These are phyloP conservation scores for Crocidura indochinensis DNA, from an alignment of 2,797 vertebrate genomes.

Conservation along the genomic window DNA sequence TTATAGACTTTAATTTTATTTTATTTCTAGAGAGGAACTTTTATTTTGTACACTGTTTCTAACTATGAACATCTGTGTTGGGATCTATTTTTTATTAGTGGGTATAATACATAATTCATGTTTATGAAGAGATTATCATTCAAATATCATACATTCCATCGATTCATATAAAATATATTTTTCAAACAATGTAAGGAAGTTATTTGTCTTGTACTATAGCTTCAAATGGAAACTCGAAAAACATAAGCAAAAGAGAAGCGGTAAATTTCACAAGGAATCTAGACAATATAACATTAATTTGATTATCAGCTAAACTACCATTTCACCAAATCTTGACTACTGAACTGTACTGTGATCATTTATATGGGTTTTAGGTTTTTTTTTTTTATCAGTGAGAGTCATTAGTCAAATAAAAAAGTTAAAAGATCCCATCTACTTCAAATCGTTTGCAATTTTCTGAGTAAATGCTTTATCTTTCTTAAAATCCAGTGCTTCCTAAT, in stretches of 20 bases:
- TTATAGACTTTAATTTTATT: not conserved
- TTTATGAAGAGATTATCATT: constrained; percentile 53
- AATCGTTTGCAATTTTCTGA: not conserved
- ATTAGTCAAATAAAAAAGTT: not conserved
- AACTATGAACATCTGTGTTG: constrained; percentile 24
- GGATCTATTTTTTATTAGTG: constrained; percentile 12
- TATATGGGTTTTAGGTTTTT: not conserved
- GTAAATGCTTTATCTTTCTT: not conserved
- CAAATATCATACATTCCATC: constrained; percentile 64
- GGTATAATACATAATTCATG: not conserved
- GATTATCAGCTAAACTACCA: not conserved
- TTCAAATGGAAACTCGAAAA: constrained; percentile 39
- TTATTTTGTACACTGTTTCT: not conserved
- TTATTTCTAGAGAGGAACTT: not conserved
- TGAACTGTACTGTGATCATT: not conserved
- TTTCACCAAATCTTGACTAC: not conserved
- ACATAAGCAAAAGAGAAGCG: not conserved
- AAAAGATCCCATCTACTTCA: not conserved
- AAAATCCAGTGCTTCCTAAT: not conserved
- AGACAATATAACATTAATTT: not conserved
- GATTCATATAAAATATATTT: constrained; percentile 42
- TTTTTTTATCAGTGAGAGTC: not conserved
- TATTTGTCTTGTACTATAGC: constrained; percentile 7
- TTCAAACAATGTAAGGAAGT: constrained; percentile 34
- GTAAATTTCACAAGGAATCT: constrained; percentile 17